Percentiles rank a stretch among this genome's conserved stretches.
Conservation (phyloP, 2,888 invertebrate species). For the Dinocampus coccinellae region DNA sequence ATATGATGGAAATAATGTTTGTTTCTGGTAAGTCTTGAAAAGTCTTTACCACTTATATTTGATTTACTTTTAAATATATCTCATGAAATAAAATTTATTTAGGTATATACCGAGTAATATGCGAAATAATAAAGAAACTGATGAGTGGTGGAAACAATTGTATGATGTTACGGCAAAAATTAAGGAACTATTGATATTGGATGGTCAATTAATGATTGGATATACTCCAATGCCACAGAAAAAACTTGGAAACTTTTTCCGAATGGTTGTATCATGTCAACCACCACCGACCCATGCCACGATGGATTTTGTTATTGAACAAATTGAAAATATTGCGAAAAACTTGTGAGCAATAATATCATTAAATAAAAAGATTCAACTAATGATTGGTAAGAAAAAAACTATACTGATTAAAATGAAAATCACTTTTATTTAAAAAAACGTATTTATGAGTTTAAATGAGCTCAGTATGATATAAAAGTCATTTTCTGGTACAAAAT, state of each 20-base stretch:
- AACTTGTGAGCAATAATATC: slow-evolving; percentile 45
- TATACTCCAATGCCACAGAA: slow-evolving; percentile 78
- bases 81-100: not conserved
- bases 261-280: slow-evolving; percentile 81
- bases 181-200: slow-evolving; percentile 77
- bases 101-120: slow-evolving; percentile 75
- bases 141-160: slow-evolving; percentile 72
- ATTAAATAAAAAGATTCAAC: not conserved
- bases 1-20: slow-evolving; percentile 85
- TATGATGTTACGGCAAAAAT: slow-evolving; percentile 76
- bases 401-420: not conserved
- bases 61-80: not conserved
- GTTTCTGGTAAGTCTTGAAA: slow-evolving; percentile 85
- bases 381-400: not conserved
- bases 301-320: slow-evolving; percentile 76
- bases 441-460: not conserved
- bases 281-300: slow-evolving; percentile 74
- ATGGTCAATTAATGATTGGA: slow-evolving; percentile 81
- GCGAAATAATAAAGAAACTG: slow-evolving; percentile 66
- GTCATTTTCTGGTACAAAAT: not conserved
- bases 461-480: not conserved
- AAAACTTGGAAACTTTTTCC: slow-evolving; percentile 80
- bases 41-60: not conserved
- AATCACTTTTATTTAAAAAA: slow-evolving; percentile 2
- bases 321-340: slow-evolving; percentile 76